Base-by-base conservation (phyloP, 1,140 invertebrate species). In the Achatina immaculata region DNA sequence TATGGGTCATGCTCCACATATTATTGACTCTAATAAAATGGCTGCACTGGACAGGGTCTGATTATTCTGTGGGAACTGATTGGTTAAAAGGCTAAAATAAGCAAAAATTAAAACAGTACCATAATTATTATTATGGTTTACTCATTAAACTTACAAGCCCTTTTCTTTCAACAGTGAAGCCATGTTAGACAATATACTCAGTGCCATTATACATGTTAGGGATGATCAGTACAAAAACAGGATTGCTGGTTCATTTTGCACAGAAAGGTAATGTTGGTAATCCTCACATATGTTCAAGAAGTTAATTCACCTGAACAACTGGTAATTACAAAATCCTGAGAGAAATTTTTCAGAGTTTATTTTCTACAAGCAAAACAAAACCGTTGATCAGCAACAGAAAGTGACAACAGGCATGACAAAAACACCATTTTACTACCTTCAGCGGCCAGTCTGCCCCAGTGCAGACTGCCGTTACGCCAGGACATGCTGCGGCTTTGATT, bases 401-500 rank as follows among this genome's bases (percentile, higher is more conserved):
- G 31, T 62, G n/a, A 62, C n/a, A 62, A 31, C 2, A 62, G n/a
- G 58, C 58, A 62, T 62, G 58, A 62, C 58, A 62, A 19, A 34
- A 62, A 62, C 58, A 62, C 58, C 58, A 62, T 62, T 45, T 11
- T 71, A 78, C 81, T 90, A 91, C 90, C 90, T 90, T 91, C 89
- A 66, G 86, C 81, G 69, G 85, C 84, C 45, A 88, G 78, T 73
- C 89, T 85, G 71, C 86, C 87, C 88, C 89, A 91, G 82, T 90
- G 88, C 84, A 90, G 83, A 86, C 90, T 91, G 79, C 89, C 89
- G 84, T 90, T 89, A 80, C 90, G 85, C 88, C 90, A 90, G 34
- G 90, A 91, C 85, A 91, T 84, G 84, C 89, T 90, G 85, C 90
- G 87, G 84, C 86, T 88, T 83, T 89, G 88, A 81, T 86, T 85